Base-by-base conservation (phyloP, 2,113 vertebrate species). In the Centropus unirufus region DNA sequence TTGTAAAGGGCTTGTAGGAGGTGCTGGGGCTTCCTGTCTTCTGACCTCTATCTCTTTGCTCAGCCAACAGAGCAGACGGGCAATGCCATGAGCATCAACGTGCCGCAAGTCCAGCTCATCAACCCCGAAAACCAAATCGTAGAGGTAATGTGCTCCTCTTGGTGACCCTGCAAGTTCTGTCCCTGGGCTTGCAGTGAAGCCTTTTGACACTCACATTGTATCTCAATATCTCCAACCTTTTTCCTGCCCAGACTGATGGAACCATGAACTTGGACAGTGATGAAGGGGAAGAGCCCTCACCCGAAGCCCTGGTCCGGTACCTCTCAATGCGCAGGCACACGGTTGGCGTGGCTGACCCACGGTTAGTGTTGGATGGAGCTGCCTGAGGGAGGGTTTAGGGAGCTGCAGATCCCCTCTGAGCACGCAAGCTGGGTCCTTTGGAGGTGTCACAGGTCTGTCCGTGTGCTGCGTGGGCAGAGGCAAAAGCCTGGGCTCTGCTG, bases 111-210 rank as follows among this genome's bases (percentile, higher is more conserved):
- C 83, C 99, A 99, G 97, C 99, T 99, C 86, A 99, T 99, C 98
- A 99, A 99, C 97, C 99, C 99, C 1, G 99, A 99, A 95, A 99
- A 99, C 98, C 99, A 99, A 59, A 99, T 99, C 14, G 99, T 99
- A 81, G 99, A 99, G 99, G 99, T 99, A 92, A 98, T 98, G 72
- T 63, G 2, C 61, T 26, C 9, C 36, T 40, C 39, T 11, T 2
- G 8, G 1, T 7, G n/a, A 10, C 14, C 52, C 64, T 51, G 22
- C 61, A 9, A 13, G 10, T 46, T 67, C 22, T 47, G 59, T 69
- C 26, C 30, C 34, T 1, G 9, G 39, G 30, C 72, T 84, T 17
- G 2, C 26, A 0, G 1, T 20, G 26, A 27, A 66, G 81, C 72
- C 69, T 51, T 42, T 81, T 32, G 73, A 26, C 27, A 49, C 52